Percentiles rank a stretch among this genome's conserved stretches.
These are phyloP conservation scores for Alexandromys fortis DNA, from an alignment of 2,113 vertebrate species.

Conservation along the genomic window DNA sequence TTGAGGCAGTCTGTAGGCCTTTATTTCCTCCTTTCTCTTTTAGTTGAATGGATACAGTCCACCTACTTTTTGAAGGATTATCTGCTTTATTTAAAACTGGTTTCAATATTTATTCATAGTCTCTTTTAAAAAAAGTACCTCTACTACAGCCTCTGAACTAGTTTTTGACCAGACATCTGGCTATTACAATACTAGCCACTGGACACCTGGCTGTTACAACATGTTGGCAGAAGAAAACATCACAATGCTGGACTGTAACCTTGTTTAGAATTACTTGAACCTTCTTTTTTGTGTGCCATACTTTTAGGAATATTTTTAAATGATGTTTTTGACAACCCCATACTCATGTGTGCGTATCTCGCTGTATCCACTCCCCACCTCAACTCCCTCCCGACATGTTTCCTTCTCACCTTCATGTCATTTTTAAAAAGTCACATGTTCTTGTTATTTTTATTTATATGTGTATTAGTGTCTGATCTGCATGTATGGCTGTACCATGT, in stretches of 20 bases:
- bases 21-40: neutral
- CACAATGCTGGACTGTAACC: neutral
- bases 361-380: neutral
- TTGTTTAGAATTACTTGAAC: neutral
- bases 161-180: neutral
- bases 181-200: neutral
- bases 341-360: neutral
- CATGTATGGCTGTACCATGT: neutral
- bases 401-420: neutral
- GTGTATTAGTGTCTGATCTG: neutral
- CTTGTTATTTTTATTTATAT: neutral
- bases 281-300: neutral
- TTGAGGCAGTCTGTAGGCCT: neutral
- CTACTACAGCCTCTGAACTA: neutral
- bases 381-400: neutral
- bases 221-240: neutral
- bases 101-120: constrained; percentile 40
- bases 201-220: neutral
- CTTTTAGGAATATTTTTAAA: neutral
- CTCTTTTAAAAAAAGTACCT: neutral
- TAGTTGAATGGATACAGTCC: neutral
- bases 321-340: neutral
- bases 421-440: neutral
- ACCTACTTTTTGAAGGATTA: neutral
- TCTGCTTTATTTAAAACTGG: constrained; percentile 14